Evolutionary conservation across 2,888 invertebrate species (phyloP), one percentile per base, ranked within the genome.

Genomic region (Macrophya alboannulata): DNA sequence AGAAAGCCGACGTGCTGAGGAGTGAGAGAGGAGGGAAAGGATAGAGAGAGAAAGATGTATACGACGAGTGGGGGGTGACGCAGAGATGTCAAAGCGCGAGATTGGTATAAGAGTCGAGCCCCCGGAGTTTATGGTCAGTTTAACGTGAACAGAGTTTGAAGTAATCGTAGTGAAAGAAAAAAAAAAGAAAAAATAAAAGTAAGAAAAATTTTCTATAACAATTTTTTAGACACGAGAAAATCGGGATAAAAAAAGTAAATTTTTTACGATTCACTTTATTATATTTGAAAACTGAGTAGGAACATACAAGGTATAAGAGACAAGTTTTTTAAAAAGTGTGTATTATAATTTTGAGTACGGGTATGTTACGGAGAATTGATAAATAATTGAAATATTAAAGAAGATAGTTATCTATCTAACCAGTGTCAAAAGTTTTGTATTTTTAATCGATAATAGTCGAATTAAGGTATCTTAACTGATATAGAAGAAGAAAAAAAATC

Each of bases 41-140:
- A 68, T 68, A 37, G 48, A 62, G 48, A 68, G 83, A 45, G 65
- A 68, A 12, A 37, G 48, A 48, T 62, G 9, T 9, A 68, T n/a
- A 31, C 4, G 81, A 21, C 9, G 37, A 62, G 82, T 65, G 82
- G 59, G 45, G 45, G 68, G 25, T n/a, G 6, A 15, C 65, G 55
- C 21, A 71, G 15, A 83, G 83, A 83, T 83, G 68, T 83, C 83
- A 83, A 83, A 68, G 31, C 68, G 21, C 83, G 83, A 83, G 83
- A 83, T 83, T 43, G 83, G 83, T 83, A 45, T 83, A 59, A 81
- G 81, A 81, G 81, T 81, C 81, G 51, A 77, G 55, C 77, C 48
- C 51, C 77, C 48, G n/a, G 51, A 55, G 31, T 77, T 77, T 48
- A 77, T 37, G 37, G 62, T 81, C 62, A 62, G 59, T 81, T 62